Evolutionary conservation across 2,888 invertebrate species (phyloP), one percentile per base, ranked within the genome.

Genomic region (Pristionchus arcanus): DNA sequence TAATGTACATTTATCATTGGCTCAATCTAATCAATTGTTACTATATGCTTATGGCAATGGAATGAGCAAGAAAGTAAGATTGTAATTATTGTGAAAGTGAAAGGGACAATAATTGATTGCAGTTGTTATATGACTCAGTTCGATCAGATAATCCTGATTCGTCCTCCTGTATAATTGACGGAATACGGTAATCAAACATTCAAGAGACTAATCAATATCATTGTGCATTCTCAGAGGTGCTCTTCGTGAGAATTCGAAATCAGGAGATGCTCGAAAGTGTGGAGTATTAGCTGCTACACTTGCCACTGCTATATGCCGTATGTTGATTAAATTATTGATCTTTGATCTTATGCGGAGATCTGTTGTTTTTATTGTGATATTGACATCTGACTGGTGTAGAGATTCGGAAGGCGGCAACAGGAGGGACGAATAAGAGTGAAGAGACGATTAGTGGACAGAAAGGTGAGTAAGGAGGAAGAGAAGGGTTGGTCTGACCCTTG

Each of bases 1-100:
- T 21, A 89, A 89, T 63, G 81, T 53, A 16, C 89, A 89, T 81
- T 49, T 89, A 25, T 89, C 89, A n/a, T 34, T 89, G 34, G 34
- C 89, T 31, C 68, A 31, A 15, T 42, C 34, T 15, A 89, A 89
- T 89, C 89, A 49, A 63, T 77, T 89, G 15, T 59, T 89, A 16
- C 37, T 89, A 7, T 81, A 89, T 21, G 63, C 81, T 19, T 81
- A 81, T 81, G 89, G 59, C 5, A 53, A 42, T n/a, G 59, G 81
- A 59, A 55, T 89, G 11, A 55, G 15, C 19, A 81, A 53, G 71
- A 87, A 71, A 71, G 87, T 87, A 31, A 13, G 49, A 21, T 84
- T 81, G 5, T n/a, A 66, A 16, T 66, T 74, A 25, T 15, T 19
- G n/a, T n/a, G n/a, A n/a, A n/a, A 68, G 74, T 34, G 15, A 37